Evolutionary conservation across 1,140 invertebrate species (phyloP).

Genomic region (Nasonia longicornis): DNA sequence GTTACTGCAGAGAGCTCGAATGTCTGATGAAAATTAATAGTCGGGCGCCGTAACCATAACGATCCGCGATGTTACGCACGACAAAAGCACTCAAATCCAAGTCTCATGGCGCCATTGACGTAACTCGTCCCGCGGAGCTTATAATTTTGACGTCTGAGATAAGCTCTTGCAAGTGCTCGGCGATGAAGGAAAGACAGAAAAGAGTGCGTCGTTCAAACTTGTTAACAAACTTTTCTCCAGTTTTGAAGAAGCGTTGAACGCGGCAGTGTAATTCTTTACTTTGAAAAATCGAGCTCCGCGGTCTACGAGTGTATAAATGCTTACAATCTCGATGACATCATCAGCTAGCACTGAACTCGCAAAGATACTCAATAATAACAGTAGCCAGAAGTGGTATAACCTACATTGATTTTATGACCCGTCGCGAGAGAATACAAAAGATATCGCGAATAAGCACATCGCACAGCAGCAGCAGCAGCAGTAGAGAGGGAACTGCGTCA

Average conservation of each 20-base stretch:
- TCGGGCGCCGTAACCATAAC: slow-evolving; percentile 21
- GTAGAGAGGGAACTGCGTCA: neutral
- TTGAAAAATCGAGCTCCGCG: neutral
- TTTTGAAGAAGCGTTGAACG: neutral
- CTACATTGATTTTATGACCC: slow-evolving; percentile 1
- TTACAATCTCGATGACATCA: neutral
- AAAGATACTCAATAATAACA: slow-evolving; percentile 1
- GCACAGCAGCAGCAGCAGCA: neutral
- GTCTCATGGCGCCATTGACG: slow-evolving; percentile 19
- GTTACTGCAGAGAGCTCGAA: too few relatives aligned
- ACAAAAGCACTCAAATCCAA: slow-evolving; percentile 26
- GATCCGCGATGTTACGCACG: slow-evolving; percentile 22
- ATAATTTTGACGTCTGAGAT: slow-evolving; percentile 57
- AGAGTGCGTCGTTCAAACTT: neutral
- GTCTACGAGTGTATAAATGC: too few relatives aligned
- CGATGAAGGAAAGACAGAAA: neutral
- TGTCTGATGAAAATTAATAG: slow-evolving; percentile 11
- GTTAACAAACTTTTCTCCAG: neutral
- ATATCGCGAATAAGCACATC: slow-evolving; percentile 3
- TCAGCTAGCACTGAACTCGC: neutral
- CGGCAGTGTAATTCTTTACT: neutral
- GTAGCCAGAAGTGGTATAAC: neutral
- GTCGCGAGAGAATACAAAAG: slow-evolving; percentile 2
- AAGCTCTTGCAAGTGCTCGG: slow-evolving; percentile 46
- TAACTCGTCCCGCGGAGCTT: slow-evolving; percentile 45